phyloP scores from a whole-genome alignment of 2,888 invertebrate species.

The Sepiola atlantica region DNA sequence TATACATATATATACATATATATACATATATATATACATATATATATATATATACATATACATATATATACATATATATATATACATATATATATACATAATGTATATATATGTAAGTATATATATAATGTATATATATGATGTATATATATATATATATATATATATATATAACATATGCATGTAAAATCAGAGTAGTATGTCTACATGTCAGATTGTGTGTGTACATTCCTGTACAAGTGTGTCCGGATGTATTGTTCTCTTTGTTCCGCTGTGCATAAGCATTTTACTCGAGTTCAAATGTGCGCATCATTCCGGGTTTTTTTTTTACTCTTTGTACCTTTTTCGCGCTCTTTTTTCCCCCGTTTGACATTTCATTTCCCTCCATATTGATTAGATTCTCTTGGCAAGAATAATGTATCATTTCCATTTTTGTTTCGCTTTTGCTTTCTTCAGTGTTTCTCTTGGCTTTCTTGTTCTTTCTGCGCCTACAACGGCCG shows the following conservation, averaged over 20 bases:
- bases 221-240: too few species aligned
- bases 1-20: background rate
- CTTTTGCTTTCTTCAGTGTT: background rate
- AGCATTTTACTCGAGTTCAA: background rate
- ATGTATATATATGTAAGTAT: too few species aligned
- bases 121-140: too few species aligned
- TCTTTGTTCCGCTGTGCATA: background rate
- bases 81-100: too few species aligned
- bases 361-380: conserved; percentile 10
- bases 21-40: background rate
- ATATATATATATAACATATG: too few species aligned
- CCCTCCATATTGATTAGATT: conserved; percentile 32
- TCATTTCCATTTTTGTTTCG: background rate
- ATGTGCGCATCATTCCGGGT: background rate
- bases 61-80: too few species aligned
- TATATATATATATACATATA: background rate
- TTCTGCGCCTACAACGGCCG: background rate
- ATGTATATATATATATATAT: too few species aligned
- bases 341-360: background rate
- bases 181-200: too few species aligned
- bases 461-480: conserved; percentile 14
- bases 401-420: background rate
- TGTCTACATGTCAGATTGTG: too few species aligned
- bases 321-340: background rate
- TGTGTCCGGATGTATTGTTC: too few species aligned